phyloP scores from a whole-genome alignment of 1,140 invertebrate species.

The Hydropsyche tenuis region DNA sequence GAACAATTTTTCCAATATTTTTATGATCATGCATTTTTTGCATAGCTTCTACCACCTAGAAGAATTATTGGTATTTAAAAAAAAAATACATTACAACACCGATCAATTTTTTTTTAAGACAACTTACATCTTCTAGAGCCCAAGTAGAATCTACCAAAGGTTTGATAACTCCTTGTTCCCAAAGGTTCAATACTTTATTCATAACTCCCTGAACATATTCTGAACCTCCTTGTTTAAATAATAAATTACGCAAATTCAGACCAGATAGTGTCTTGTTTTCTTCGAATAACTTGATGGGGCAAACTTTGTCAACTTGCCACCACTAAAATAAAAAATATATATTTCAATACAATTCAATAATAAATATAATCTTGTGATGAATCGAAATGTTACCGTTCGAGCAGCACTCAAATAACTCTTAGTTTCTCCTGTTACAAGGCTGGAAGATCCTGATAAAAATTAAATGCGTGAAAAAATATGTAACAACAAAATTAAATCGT shows the following conservation, averaged over 20 bases:
- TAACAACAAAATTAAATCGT: background rate
- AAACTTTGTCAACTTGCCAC: slow-evolving; percentile 92
- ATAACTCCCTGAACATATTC: slow-evolving; percentile 74
- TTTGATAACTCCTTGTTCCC: slow-evolving; percentile 78
- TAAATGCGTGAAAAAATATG: slow-evolving; percentile 13
- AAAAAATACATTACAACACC: background rate
- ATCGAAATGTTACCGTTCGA: slow-evolving; percentile 73
- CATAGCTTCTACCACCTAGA: slow-evolving; percentile 77
- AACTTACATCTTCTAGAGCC: slow-evolving; percentile 84
- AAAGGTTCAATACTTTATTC: slow-evolving; percentile 76
- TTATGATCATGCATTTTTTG: slow-evolving; percentile 91
- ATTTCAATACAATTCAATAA: slow-evolving; percentile 42
- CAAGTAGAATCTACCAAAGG: slow-evolving; percentile 84
- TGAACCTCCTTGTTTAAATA: slow-evolving; percentile 80
- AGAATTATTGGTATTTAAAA: background rate
- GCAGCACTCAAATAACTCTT: slow-evolving; percentile 89
- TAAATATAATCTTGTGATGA: slow-evolving; percentile 28
- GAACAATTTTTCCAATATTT: slow-evolving; percentile 86
- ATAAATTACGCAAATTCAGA: slow-evolving; percentile 82
- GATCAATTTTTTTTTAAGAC: slow-evolving; percentile 29
- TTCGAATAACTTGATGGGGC: slow-evolving; percentile 85
- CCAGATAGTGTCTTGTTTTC: slow-evolving; percentile 86
- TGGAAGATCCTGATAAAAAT: slow-evolving; percentile 70
- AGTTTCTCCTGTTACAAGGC: slow-evolving; percentile 85
- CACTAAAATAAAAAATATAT: slow-evolving; percentile 65